Conservation (phyloP, 1,140 invertebrate genomes). For the Cydia pomonella region DNA sequence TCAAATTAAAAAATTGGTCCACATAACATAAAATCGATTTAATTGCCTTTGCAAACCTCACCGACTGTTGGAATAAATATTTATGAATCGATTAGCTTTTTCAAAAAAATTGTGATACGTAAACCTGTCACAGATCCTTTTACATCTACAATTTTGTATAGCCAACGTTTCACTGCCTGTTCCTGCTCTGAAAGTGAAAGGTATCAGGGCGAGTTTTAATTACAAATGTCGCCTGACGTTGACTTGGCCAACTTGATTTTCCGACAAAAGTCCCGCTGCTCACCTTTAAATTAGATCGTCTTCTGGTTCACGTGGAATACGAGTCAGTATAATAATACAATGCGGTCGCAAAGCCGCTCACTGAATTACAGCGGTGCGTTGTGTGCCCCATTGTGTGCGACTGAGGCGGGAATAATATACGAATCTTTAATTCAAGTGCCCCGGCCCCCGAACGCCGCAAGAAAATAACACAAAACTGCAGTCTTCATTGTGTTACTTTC, state of each 20-base stretch:
- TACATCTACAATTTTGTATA: neutral
- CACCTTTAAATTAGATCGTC: conserved; percentile 56
- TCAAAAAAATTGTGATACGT: too few species aligned
- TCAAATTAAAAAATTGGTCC: neutral
- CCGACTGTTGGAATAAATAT: too few species aligned
- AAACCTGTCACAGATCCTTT: neutral
- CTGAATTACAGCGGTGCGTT: conserved; percentile 65
- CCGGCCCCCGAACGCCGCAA: conserved; percentile 65
- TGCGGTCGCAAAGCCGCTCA: conserved; percentile 56
- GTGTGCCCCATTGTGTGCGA: conserved; percentile 65
- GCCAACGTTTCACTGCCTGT: neutral
- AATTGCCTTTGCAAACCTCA: too few species aligned
- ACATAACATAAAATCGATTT: neutral
- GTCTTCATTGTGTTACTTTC: conserved; percentile 70
- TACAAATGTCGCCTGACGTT: conserved; percentile 30
- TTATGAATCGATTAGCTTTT: too few species aligned
- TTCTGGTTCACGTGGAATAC: conserved; percentile 34
- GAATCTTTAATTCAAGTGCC: conserved; percentile 79
- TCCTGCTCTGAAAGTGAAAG: conserved; percentile 14
- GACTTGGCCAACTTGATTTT: conserved; percentile 30
- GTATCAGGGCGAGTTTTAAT: conserved; percentile 34
- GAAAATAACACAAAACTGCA: conserved; percentile 73
- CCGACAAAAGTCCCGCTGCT: conserved; percentile 34
- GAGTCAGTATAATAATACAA: conserved; percentile 55
- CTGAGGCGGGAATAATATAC: conserved; percentile 68